Percentiles rank a stretch among this genome's conserved stretches.
Evolutionary conservation across 92 coral and sea anemone species (phyloP).

Genomic region (Bergia puertoricense): DNA sequence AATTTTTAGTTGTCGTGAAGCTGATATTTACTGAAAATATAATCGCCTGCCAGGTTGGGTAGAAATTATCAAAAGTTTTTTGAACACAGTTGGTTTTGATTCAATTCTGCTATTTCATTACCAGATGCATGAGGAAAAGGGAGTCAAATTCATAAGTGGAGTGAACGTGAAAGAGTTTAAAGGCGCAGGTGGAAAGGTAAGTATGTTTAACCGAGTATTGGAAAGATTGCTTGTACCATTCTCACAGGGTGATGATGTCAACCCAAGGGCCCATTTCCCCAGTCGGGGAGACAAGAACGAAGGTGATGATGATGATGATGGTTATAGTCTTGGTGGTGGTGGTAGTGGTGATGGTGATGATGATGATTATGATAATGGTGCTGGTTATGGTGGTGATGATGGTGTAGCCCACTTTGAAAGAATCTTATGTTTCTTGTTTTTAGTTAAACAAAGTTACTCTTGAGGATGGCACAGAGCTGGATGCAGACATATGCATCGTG

Average conservation of each 20-base stretch:
- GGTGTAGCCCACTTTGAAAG: not conserved
- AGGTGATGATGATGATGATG: no score
- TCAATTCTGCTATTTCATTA: not conserved
- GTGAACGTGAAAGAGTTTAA: constrained; percentile 85
- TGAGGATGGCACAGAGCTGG: constrained; percentile 82
- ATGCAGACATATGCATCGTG: constrained; percentile 85
- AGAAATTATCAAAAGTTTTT: not conserved
- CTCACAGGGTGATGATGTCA: no score
- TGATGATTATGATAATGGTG: not conserved
- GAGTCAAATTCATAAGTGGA: constrained; percentile 85
- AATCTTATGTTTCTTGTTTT: not conserved
- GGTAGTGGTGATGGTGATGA: no score
- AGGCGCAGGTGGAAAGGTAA: constrained; percentile 86
- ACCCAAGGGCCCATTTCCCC: no score
- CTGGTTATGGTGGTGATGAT: not conserved
- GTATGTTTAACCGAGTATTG: not conserved
- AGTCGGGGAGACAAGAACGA: no score
- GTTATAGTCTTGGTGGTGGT: no score
- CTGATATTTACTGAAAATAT: not conserved
- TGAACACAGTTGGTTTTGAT: not conserved
- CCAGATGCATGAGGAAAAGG: constrained; percentile 85
- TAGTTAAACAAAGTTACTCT: constrained; percentile 75
- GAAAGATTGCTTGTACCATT: not conserved
- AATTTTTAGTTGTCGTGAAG: not conserved
- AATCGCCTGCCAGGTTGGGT: not conserved